A percentile compares a stretch with the other conserved stretches of the same genome.
Conservation (phyloP, 2,797 vertebrate genomes). For the Neosalanx taihuensis region DNA sequence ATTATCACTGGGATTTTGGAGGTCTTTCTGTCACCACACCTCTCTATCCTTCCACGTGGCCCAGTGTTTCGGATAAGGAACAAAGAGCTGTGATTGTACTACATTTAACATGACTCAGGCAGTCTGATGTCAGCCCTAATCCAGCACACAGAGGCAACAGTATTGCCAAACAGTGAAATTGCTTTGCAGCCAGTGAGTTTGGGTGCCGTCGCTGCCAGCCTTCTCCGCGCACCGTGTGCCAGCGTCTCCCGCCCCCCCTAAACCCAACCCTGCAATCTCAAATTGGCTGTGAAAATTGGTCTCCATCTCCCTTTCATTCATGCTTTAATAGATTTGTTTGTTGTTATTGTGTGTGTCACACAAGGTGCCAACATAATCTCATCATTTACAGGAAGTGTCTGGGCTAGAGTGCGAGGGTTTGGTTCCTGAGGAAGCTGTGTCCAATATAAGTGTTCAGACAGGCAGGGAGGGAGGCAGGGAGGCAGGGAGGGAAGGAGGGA, state of each 20-base stretch:
- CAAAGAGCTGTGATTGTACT: constrained; percentile 71
- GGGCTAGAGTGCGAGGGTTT: constrained; percentile 49
- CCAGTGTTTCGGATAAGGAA: constrained; percentile 66
- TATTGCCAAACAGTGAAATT: constrained; percentile 76
- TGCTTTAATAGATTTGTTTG: constrained; percentile 71
- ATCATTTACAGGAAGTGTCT: constrained; percentile 53
- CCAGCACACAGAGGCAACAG: constrained; percentile 69
- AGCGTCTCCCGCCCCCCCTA: constrained; percentile 40
- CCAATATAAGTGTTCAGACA: background rate
- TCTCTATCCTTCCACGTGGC: constrained; percentile 49
- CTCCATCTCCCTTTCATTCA: constrained; percentile 72
- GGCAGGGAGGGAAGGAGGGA: too few species aligned
- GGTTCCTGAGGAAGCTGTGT: constrained; percentile 51
- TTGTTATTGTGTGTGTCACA: constrained; percentile 73
- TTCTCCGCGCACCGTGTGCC: constrained; percentile 67
- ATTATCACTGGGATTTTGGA: constrained; percentile 57
- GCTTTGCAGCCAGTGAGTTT: constrained; percentile 69
- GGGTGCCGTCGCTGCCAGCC: constrained; percentile 67
- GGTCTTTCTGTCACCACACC: constrained; percentile 42
- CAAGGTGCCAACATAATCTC: constrained; percentile 58
- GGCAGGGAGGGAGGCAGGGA: background rate
- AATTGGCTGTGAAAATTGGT: constrained; percentile 78
- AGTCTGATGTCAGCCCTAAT: constrained; percentile 75
- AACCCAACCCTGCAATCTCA: constrained; percentile 60
- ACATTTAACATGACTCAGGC: constrained; percentile 74